phyloP scores from a whole-genome alignment of 2,888 invertebrate genomes.

The Prenolepis imparis region DNA sequence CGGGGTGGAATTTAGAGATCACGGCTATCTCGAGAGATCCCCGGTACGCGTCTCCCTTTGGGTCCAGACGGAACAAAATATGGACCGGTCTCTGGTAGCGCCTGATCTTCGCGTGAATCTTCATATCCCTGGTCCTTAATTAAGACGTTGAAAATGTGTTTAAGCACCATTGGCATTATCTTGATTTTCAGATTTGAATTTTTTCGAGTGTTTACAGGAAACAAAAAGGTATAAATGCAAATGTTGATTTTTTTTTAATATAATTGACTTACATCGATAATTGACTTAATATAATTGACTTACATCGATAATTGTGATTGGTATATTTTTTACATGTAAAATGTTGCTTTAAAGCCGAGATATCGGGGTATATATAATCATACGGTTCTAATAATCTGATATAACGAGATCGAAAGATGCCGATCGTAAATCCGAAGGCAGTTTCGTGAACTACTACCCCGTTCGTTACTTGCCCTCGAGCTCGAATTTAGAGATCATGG shows the following conservation, averaged over 20 bases:
- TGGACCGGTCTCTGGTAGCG: conserved; percentile 35
- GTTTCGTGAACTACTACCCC: conserved; percentile 72
- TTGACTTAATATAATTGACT: neutral
- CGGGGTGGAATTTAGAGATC: conserved; percentile 74
- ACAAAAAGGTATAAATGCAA: neutral
- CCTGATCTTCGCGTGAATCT: conserved; percentile 34
- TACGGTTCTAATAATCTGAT: conserved; percentile 53
- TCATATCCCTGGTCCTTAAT: conserved; percentile 29
- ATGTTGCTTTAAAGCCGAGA: conserved; percentile 30
- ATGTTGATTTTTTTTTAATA: neutral
- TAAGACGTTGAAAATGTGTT: conserved; percentile 26
- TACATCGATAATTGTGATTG: neutral
- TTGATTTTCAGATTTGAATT: neutral
- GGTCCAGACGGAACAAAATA: conserved; percentile 47
- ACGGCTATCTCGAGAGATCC: conserved; percentile 50
- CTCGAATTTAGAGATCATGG: conserved; percentile 74
- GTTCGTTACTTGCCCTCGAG: conserved; percentile 61
- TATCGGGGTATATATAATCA: conserved; percentile 34
- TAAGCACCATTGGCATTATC: conserved; percentile 15
- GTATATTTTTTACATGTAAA: neutral
- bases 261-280: neutral
- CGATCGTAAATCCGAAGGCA: conserved; percentile 68
- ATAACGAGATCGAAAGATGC: conserved; percentile 51
- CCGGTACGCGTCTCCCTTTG: conserved; percentile 35
- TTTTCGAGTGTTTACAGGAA: neutral